Evolutionary conservation across 1,140 invertebrate genomes (phyloP).

Genomic region (Drosophila suzukii): DNA sequence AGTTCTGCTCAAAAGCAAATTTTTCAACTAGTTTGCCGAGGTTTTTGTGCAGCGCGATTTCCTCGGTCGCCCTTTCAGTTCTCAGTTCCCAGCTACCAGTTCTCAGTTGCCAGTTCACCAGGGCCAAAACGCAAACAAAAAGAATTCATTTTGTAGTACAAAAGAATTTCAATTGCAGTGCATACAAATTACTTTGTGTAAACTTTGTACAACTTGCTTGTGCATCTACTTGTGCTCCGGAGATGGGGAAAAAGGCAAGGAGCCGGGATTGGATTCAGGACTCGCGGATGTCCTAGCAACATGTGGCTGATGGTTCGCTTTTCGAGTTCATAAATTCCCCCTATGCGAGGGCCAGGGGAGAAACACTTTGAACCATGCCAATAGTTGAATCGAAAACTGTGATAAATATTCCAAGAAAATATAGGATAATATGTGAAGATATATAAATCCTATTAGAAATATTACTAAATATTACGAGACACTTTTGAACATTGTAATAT

Average conservation of each 20-base stretch:
- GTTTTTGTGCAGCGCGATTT: conserved; percentile 49
- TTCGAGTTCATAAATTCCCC: conserved; percentile 43
- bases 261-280: conserved; percentile 20
- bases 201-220: conserved; percentile 64
- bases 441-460: too few species aligned
- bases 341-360: background rate
- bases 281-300: conserved; percentile 40
- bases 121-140: conserved; percentile 65
- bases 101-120: conserved; percentile 9
- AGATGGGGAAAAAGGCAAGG: conserved; percentile 12
- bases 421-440: too few species aligned
- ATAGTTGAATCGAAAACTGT: too few species aligned
- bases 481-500: too few species aligned
- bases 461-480: too few species aligned
- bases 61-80: background rate
- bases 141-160: conserved; percentile 71
- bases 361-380: too few species aligned
- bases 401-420: too few species aligned
- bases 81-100: background rate
- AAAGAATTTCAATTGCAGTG: conserved; percentile 77
- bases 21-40: conserved; percentile 60
- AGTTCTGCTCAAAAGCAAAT: conserved; percentile 61
- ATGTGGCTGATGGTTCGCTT: conserved; percentile 41
- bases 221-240: conserved; percentile 32
- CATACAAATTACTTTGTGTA: conserved; percentile 77